Conservation (phyloP, 2,888 invertebrate genomes). For the Hypercompe scribonia region DNA sequence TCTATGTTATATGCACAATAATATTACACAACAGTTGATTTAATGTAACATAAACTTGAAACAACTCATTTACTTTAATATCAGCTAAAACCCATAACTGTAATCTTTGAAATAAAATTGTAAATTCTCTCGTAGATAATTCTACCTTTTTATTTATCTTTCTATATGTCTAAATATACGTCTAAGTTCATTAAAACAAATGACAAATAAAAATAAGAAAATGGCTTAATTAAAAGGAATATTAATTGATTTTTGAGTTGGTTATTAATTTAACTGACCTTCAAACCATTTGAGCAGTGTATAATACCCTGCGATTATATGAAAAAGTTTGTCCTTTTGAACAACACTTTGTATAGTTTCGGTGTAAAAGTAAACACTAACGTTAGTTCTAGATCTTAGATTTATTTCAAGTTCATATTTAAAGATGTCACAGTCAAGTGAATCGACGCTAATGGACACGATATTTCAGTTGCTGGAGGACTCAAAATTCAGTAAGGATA, state of each 20-base stretch:
- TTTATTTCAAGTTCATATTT: background rate
- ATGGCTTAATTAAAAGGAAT: background rate
- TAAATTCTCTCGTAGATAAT: background rate
- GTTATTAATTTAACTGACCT: background rate
- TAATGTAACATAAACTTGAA: background rate
- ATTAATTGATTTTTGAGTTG: background rate
- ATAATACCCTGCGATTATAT: background rate
- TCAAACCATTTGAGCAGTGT: background rate
- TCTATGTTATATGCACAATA: background rate
- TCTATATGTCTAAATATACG: no score
- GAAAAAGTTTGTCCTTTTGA: background rate
- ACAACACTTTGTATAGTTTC: background rate
- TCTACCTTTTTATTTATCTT: background rate
- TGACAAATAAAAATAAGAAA: background rate
- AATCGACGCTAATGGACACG: constrained; percentile 1
- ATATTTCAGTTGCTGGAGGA: constrained; percentile 91
- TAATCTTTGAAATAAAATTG: background rate
- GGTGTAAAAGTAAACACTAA: background rate
- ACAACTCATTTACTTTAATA: background rate
- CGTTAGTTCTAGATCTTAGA: background rate
- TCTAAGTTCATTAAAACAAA: background rate
- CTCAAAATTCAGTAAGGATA: constrained; percentile 92
- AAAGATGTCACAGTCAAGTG: background rate
- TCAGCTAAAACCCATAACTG: background rate
- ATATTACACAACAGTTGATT: background rate